Base-by-base conservation (phyloP, 1,140 invertebrate species). In the Belonocnema kinseyi region DNA sequence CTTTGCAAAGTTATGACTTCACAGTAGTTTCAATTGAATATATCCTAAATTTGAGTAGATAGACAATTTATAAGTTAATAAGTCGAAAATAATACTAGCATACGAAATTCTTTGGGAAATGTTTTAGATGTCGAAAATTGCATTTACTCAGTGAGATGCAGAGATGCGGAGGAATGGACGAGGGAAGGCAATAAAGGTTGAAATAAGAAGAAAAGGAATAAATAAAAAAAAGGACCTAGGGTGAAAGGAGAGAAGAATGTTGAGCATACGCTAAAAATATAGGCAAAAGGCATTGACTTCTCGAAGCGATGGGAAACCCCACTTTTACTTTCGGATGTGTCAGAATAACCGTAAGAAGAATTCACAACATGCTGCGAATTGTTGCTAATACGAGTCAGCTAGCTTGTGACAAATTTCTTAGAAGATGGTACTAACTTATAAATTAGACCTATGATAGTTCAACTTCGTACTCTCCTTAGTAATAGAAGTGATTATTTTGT, bases 201-300 rank as follows among this genome's bases (percentile, higher is more conserved):
- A 66, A 66, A 66, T 33, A 40, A 66, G 33, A 66, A 33, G 61
- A 40, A 66, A 66, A 66, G 16, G 26, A 66, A 26, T 16, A 66
- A 66, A 74, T 75, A 70, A 77, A 78, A 77, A 78, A 84, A 79
- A 81, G 76, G 52, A 11, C n/a, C 46, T 79, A 56, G 72, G 74
- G 74, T 21, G 77, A 73, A 76, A 77, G 74, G 82, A 81, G 82
- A 77, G 72, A 84, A 82, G 81, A 88, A 87, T 86, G 86, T 83
- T 85, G 87, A 87, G 85, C 85, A 88, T 77, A 80, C 73, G 80
- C 87, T 86, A 89, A 86, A 87, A 87, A 87, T 87, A 87, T 83
- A 82, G 78, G 79, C 84, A 80, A 87, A 81, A 88, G 85, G 79
- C 87, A 85, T 86, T 83, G 86, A 86, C 86, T 86, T 71, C 78